These are phyloP conservation scores for Sphenopsis melanotis DNA, from an alignment of 2,797 vertebrate species.

Conservation along the genomic window DNA sequence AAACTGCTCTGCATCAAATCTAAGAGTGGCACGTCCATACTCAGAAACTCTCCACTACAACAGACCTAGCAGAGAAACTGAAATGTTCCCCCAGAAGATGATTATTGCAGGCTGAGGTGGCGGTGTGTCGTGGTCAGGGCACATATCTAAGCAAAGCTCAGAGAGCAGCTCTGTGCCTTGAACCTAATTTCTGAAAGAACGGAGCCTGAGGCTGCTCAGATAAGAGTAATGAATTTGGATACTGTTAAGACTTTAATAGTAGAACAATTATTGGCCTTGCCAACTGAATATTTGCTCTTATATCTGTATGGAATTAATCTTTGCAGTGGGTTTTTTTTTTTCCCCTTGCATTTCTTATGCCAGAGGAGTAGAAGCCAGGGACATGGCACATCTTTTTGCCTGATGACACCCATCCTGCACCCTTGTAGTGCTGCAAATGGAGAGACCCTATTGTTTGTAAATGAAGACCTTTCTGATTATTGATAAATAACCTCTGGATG, in stretches of 20 bases:
- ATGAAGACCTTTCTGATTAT: not conserved
- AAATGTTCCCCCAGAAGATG: not conserved
- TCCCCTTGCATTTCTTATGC: not conserved
- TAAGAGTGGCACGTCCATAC: not conserved
- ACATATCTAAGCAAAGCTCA: not conserved
- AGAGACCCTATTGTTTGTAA: conserved; percentile 10
- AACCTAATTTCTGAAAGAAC: not conserved
- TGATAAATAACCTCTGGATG: conserved; percentile 32
- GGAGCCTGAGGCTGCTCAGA: conserved; percentile 10
- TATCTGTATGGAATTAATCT: conserved; percentile 2
- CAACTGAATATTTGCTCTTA: conserved; percentile 20
- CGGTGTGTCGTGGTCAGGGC: not conserved
- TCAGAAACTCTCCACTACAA: not conserved
- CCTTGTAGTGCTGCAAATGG: not conserved
- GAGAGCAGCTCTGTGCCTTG: not conserved
- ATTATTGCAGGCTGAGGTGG: not conserved
- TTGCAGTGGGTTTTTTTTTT: not conserved
- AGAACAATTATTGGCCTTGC: conserved; percentile 56
- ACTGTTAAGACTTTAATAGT: conserved; percentile 47
- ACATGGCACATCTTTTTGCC: not conserved
- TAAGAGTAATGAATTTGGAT: conserved; percentile 40
- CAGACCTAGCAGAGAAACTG: not conserved
- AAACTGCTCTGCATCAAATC: not conserved
- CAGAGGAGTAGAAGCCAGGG: not conserved
- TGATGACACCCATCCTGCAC: not conserved